A percentile compares a stretch with the other conserved stretches of the same genome.
phyloP scores from a whole-genome alignment of 2,888 invertebrate genomes.

The Aethes cnicana region DNA sequence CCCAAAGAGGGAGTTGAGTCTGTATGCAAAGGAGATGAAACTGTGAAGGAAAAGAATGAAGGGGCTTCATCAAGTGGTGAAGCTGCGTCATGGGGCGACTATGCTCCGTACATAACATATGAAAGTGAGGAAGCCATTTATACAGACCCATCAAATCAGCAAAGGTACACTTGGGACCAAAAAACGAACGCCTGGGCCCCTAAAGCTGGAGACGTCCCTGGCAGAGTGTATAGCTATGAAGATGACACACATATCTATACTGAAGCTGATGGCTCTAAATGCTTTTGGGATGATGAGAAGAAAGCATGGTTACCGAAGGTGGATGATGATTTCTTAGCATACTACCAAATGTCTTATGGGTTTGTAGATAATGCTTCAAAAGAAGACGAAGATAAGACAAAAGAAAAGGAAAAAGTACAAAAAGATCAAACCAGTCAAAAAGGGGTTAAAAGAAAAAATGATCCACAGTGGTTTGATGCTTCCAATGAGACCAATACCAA shows the following conservation, averaged over 20 bases:
- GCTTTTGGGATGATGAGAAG: slow-evolving; percentile 94
- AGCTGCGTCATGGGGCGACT: slow-evolving; percentile 59
- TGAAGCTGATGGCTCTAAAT: slow-evolving; percentile 93
- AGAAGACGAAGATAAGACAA: slow-evolving; percentile 52
- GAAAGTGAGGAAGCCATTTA: slow-evolving; percentile 87
- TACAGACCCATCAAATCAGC: slow-evolving; percentile 86
- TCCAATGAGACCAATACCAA: slow-evolving; percentile 93
- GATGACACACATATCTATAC: slow-evolving; percentile 90
- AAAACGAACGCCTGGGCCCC: slow-evolving; percentile 76
- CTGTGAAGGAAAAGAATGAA: slow-evolving; percentile 5
- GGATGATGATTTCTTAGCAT: slow-evolving; percentile 97
- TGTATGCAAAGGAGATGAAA: neutral
- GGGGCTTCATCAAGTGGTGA: slow-evolving; percentile 18
- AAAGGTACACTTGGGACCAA: slow-evolving; percentile 85
- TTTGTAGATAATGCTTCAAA: slow-evolving; percentile 85
- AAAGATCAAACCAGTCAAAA: slow-evolving; percentile 71
- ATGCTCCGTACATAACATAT: slow-evolving; percentile 85
- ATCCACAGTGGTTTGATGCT: slow-evolving; percentile 95
- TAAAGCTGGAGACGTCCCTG: slow-evolving; percentile 58
- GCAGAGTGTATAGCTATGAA: slow-evolving; percentile 85
- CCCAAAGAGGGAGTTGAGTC: slow-evolving; percentile 4
- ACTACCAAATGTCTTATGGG: slow-evolving; percentile 97
- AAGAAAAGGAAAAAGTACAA: slow-evolving; percentile 51
- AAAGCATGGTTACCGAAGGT: slow-evolving; percentile 98
- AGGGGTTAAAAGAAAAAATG: slow-evolving; percentile 80